Conservation (phyloP, 2,888 invertebrate species). For the Tetropium fuscum region DNA sequence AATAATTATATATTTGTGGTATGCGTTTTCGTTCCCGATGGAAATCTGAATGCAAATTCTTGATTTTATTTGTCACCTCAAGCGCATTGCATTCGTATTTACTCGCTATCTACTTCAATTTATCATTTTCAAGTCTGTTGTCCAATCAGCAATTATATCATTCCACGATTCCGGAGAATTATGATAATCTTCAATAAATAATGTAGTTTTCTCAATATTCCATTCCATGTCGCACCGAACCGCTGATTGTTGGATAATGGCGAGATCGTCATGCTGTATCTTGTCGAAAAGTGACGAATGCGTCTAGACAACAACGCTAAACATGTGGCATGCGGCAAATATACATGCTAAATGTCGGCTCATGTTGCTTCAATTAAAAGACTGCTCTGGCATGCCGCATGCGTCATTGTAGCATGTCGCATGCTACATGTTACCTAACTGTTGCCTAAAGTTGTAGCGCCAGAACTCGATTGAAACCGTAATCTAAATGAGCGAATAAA, state of each 20-base stretch:
- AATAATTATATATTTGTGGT: too few relatives aligned
- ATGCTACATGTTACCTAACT: background rate
- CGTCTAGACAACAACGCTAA: background rate
- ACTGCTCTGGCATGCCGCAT: background rate
- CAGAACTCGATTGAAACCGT: too few relatives aligned
- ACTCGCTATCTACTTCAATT: background rate
- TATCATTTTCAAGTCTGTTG: conserved; percentile 8
- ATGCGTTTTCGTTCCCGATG: conserved; percentile 11
- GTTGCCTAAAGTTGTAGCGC: too few relatives aligned
- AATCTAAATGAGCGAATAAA: too few relatives aligned
- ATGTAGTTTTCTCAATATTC: conserved; percentile 10
- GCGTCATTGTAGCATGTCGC: background rate
- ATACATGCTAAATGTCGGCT: background rate
- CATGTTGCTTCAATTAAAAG: background rate
- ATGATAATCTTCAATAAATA: conserved; percentile 17
- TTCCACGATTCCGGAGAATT: conserved; percentile 13
- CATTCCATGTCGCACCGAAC: conserved; percentile 15
- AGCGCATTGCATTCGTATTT: background rate
- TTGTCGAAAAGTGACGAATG: conserved; percentile 7
- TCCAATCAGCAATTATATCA: conserved; percentile 8
- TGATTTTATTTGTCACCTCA: conserved; percentile 5
- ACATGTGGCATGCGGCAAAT: background rate
- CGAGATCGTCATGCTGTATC: conserved; percentile 8
- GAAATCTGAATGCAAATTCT: conserved; percentile 16
- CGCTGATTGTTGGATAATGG: background rate